Conservation (phyloP, 1,140 invertebrate species). For the Contarinia nasturtii region DNA sequence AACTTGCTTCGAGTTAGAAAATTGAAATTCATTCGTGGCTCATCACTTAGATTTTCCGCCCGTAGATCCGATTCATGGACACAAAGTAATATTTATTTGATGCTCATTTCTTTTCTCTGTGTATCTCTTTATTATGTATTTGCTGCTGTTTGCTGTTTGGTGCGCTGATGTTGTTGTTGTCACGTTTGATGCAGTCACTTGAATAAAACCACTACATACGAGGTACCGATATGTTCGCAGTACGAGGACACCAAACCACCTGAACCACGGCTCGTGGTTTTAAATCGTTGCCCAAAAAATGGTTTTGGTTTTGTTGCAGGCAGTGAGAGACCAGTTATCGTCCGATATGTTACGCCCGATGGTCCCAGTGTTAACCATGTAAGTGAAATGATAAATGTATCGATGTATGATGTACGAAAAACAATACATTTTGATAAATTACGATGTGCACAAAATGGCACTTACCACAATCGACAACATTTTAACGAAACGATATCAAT, state of each 20-base stretch:
- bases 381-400: slow-evolving; percentile 1
- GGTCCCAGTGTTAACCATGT: slow-evolving; percentile 74
- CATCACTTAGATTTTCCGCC: too few relatives aligned
- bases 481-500: background rate
- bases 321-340: slow-evolving; percentile 75
- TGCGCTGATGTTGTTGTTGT: background rate
- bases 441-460: background rate
- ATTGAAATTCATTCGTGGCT: too few relatives aligned
- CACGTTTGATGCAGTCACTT: slow-evolving; percentile 47
- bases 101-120: background rate
- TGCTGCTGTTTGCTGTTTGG: too few relatives aligned
- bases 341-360: slow-evolving; percentile 67
- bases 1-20: too few relatives aligned
- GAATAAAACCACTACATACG: slow-evolving; percentile 77
- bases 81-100: background rate
- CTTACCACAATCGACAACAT: background rate
- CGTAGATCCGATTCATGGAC: too few relatives aligned
- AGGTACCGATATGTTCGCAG: slow-evolving; percentile 39
- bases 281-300: slow-evolving; percentile 49
- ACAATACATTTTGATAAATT: background rate
- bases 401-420: too few relatives aligned
- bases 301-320: slow-evolving; percentile 90
- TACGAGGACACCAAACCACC: slow-evolving; percentile 44
- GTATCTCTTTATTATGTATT: too few relatives aligned
- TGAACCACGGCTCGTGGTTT: slow-evolving; percentile 50